These are phyloP conservation scores for Muricea muricata DNA, from an alignment of 92 coral and sea anemone genomes.

Conservation along the genomic window DNA sequence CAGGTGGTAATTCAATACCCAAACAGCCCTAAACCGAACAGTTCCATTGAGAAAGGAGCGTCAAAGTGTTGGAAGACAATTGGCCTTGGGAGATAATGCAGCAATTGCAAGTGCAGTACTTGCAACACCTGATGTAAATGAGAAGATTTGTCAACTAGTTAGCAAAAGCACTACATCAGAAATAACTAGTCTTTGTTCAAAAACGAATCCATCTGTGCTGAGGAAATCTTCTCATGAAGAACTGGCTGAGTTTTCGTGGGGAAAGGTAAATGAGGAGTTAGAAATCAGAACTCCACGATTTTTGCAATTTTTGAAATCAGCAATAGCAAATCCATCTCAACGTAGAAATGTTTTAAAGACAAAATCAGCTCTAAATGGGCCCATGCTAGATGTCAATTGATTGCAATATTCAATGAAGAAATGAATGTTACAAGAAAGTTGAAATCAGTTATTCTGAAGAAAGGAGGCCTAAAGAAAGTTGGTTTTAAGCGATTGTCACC, in stretches of 20 bases:
- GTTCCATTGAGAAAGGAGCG: too few relatives aligned
- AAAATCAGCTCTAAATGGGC: conserved; percentile 22
- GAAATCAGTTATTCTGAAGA: too few relatives aligned
- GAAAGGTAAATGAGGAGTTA: conserved; percentile 33
- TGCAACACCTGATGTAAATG: too few relatives aligned
- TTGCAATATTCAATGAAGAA: too few relatives aligned
- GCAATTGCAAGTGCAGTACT: too few relatives aligned
- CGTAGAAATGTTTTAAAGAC: conserved; percentile 51
- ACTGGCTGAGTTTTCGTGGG: conserved; percentile 30
- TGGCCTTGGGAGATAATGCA: too few relatives aligned
- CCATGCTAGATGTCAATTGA: conserved; percentile 69
- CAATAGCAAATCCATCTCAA: conserved; percentile 59
- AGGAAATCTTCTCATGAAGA: conserved; percentile 25
- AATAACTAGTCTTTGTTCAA: conserved; percentile 45
- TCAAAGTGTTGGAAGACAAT: too few relatives aligned
- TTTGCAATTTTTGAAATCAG: conserved; percentile 7
- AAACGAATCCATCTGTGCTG: conserved; percentile 33
- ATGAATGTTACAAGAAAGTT: too few relatives aligned
- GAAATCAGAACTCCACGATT: conserved; percentile 8
- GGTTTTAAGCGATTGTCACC: conserved; percentile 52
- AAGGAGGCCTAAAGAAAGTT: conserved; percentile 46
- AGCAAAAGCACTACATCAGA: conserved; percentile 13
- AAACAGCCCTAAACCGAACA: too few relatives aligned
- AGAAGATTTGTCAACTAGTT: too few relatives aligned
- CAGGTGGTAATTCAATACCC: too few relatives aligned